Percentiles rank a stretch among this genome's conserved stretches.
phyloP scores from a whole-genome alignment of 2,113 vertebrate species.

The Brienomyrus brachyistius region DNA sequence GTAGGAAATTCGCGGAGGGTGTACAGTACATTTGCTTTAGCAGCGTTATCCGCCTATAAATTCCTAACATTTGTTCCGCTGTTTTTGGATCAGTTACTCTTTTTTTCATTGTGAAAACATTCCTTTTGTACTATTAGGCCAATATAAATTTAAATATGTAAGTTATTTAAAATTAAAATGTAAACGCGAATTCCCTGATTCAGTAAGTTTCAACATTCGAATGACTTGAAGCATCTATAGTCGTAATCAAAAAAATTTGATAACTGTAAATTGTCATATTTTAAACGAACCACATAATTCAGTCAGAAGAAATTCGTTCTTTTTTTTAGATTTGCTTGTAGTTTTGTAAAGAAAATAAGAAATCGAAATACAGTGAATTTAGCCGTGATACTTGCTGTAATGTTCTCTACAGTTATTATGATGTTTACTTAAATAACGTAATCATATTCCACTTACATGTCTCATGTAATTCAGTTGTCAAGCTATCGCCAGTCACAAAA shows the following conservation, averaged over 20 bases:
- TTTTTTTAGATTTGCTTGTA: background rate
- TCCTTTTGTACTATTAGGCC: background rate
- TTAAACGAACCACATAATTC: background rate
- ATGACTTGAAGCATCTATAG: background rate
- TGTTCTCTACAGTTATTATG: background rate
- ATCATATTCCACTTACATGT: background rate
- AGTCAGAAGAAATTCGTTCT: background rate
- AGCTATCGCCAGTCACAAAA: background rate
- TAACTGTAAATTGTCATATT: background rate
- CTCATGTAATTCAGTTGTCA: background rate
- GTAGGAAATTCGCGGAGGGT: background rate
- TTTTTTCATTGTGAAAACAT: background rate
- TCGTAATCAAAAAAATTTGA: background rate
- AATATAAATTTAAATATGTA: background rate
- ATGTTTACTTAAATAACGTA: background rate
- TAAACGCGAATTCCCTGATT: background rate
- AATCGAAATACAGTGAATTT: background rate
- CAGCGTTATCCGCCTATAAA: background rate
- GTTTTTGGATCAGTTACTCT: background rate
- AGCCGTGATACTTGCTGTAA: background rate
- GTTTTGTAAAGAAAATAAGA: background rate
- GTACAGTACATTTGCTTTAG: background rate
- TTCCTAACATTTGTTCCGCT: background rate
- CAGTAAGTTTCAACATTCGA: background rate
- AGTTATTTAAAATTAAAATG: background rate